Evolutionary conservation across 2,888 invertebrate species (phyloP).

Genomic region (Vanessa cardui): DNA sequence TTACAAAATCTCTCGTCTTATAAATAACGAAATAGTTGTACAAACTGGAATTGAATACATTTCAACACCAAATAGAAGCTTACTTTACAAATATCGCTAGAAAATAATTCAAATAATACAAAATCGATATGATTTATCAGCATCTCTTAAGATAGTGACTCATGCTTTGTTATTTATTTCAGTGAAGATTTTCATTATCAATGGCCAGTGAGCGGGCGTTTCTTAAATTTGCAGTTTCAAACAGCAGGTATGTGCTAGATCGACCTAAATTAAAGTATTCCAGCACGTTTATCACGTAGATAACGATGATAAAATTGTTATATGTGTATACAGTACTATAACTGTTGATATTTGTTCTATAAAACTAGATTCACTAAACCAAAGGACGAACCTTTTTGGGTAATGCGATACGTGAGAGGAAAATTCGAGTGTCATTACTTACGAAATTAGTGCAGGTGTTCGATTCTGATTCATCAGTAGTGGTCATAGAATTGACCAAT

Average conservation of each 20-base stretch:
- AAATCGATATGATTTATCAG: conserved; percentile 8
- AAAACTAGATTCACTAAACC: conserved; percentile 28
- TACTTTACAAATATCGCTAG: neutral
- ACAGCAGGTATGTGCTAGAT: conserved; percentile 51
- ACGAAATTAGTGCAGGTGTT: conserved; percentile 36
- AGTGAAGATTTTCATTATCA: conserved; percentile 14
- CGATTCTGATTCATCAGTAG: conserved; percentile 10
- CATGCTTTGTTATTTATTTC: conserved; percentile 8
- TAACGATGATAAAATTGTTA: conserved; percentile 77
- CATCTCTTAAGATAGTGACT: conserved; percentile 9
- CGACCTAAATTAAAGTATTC: conserved; percentile 74
- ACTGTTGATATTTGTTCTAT: conserved; percentile 50
- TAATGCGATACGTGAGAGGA: conserved; percentile 33
- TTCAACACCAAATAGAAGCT: too few species aligned
- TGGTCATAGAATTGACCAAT: neutral
- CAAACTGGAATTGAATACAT: too few species aligned
- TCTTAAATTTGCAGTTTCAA: conserved; percentile 38
- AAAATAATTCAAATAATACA: conserved; percentile 17
- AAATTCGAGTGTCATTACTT: conserved; percentile 10
- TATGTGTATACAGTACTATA: conserved; percentile 45
- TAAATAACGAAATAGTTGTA: neutral
- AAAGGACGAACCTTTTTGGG: conserved; percentile 20
- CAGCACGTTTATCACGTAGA: conserved; percentile 71
- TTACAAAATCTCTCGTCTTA: neutral
- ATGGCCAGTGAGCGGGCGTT: conserved; percentile 11